Percentiles rank a stretch among this genome's conserved stretches.
Evolutionary conservation across 2,797 vertebrate genomes (phyloP).

Genomic region (Rhinogobio ventralis): DNA sequence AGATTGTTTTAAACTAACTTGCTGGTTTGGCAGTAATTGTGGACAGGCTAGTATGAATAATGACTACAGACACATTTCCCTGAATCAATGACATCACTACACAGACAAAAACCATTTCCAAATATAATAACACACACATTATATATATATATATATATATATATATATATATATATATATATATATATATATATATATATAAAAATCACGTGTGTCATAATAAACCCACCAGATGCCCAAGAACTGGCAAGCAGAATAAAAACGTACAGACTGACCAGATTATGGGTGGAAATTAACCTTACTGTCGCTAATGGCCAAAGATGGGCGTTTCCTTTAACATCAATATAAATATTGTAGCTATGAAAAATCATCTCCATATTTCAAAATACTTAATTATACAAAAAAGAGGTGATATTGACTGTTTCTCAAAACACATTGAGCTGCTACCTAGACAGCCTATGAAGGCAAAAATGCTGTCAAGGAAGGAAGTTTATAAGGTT

Average conservation of each 20-base stretch:
- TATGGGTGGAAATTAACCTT: not conserved
- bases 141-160: no score
- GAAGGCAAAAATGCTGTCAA: conserved; percentile 6
- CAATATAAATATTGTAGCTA: conserved; percentile 1
- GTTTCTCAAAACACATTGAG: conserved; percentile 16
- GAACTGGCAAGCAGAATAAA: not conserved
- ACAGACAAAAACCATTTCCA: not conserved
- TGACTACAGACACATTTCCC: not conserved
- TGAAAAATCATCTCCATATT: not conserved
- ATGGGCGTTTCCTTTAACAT: conserved; percentile 7
- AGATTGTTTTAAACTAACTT: not conserved
- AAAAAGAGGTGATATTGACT: not conserved
- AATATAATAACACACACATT: not conserved
- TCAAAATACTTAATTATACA: conserved; percentile 1
- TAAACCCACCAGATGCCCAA: not conserved
- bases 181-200: no score
- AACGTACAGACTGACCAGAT: not conserved
- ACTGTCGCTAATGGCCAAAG: not conserved
- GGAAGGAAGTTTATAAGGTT: not conserved
- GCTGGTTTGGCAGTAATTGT: not conserved
- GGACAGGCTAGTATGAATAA: not conserved
- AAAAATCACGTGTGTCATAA: not conserved
- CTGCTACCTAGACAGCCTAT: not conserved
- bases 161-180: no score
- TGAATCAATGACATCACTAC: not conserved